Percentiles rank a stretch among this genome's conserved stretches.
Conservation (phyloP, 2,888 invertebrate species). For the Alviniconcha strummeri region DNA sequence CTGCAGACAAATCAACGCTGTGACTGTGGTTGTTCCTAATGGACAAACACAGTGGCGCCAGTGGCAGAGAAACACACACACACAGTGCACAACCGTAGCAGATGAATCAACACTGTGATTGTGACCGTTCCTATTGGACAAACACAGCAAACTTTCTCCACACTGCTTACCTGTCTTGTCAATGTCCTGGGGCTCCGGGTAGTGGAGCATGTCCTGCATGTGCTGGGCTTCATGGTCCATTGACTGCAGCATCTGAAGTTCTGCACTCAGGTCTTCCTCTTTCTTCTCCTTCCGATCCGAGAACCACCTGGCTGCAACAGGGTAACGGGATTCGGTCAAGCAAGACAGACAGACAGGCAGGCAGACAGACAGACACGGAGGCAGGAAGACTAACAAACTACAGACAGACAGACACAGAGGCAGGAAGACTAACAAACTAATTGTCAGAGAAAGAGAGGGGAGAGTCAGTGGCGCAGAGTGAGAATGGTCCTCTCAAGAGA, state of each 20-base stretch:
- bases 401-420: no score
- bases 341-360: no score
- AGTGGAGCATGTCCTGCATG: conserved; percentile 36
- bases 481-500: no score
- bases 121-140: no score
- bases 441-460: no score
- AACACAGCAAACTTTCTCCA: not conserved
- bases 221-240: conserved; percentile 58
- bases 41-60: not conserved
- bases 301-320: conserved; percentile 43
- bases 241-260: conserved; percentile 60
- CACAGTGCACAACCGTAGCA: not conserved
- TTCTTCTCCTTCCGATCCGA: conserved; percentile 45
- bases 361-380: no score
- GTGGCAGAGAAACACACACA: not conserved
- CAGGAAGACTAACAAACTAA: no score
- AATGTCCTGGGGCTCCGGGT: conserved; percentile 49
- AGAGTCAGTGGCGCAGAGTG: no score
- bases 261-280: conserved; percentile 57
- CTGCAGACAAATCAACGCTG: no score
- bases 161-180: conserved; percentile 58
- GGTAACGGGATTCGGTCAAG: not conserved
- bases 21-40: no score
- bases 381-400: no score
- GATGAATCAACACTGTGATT: no score